Conservation (phyloP, 2,797 vertebrate species). For the Argyrosomus regius region DNA sequence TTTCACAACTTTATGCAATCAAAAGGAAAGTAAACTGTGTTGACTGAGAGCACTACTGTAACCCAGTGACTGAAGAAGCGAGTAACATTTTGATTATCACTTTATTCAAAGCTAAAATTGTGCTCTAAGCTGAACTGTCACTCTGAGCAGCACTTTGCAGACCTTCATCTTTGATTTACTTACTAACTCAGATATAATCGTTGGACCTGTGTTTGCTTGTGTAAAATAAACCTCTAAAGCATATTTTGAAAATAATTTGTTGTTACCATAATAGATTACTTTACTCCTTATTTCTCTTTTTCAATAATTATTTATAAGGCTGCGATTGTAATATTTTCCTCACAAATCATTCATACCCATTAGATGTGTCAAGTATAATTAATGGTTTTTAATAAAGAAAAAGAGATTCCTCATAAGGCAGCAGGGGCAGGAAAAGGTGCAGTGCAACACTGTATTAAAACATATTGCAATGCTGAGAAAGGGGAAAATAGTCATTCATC, state of each 20-base stretch:
- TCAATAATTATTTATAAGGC: conserved; percentile 78
- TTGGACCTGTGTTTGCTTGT: conserved; percentile 15
- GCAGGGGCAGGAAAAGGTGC: conserved; percentile 66
- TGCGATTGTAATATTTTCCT: conserved; percentile 66
- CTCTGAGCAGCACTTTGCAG: conserved; percentile 25
- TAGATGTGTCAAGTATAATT: conserved; percentile 79
- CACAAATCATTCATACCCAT: conserved; percentile 76
- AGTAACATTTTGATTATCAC: conserved; percentile 26
- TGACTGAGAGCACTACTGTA: conserved; percentile 6
- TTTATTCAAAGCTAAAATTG: neutral
- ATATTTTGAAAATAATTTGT: conserved; percentile 42
- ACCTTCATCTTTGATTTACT: conserved; percentile 42
- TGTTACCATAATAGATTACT: conserved; percentile 62
- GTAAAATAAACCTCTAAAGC: conserved; percentile 44
- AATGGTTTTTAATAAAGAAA: conserved; percentile 85
- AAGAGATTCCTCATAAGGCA: conserved; percentile 70
- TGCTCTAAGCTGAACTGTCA: too few species aligned
- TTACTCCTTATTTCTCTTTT: conserved; percentile 52
- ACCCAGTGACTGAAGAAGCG: neutral
- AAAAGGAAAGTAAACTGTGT: neutral
- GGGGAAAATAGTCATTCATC: conserved; percentile 81
- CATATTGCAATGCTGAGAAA: conserved; percentile 79
- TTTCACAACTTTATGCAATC: neutral
- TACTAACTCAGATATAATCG: conserved; percentile 38
- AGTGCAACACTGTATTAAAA: conserved; percentile 79